Conservation (phyloP, 2,888 invertebrate species). For the Rhagonycha fulva region DNA sequence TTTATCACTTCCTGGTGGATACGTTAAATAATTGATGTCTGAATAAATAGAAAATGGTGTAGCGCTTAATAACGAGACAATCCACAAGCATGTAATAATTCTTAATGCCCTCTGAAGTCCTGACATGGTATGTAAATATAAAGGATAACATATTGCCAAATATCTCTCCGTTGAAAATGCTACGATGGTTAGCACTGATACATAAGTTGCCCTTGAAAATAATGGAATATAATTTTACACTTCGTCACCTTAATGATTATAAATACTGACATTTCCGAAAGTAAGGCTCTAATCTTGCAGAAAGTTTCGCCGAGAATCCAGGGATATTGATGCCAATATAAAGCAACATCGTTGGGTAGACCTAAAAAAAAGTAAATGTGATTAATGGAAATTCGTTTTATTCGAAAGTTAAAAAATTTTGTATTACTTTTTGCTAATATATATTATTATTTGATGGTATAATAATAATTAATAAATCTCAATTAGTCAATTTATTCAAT, state of each 20-base stretch:
- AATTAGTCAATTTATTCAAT: too few species aligned
- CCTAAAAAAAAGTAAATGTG: conserved; percentile 60
- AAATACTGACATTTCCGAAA: conserved; percentile 80
- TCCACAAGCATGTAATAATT: conserved; percentile 80
- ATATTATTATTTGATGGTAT: not conserved
- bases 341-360: conserved; percentile 81
- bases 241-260: not conserved
- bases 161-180: conserved; percentile 91
- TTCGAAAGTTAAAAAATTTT: not conserved
- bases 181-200: conserved; percentile 88
- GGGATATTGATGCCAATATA: conserved; percentile 89
- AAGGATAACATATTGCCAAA: conserved; percentile 88
- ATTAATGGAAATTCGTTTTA: not conserved
- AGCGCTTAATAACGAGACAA: conserved; percentile 74
- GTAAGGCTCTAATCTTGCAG: conserved; percentile 80
- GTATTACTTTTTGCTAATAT: too few species aligned
- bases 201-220: conserved; percentile 78
- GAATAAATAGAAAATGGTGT: conserved; percentile 78
- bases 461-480: too few species aligned
- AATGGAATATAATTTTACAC: not conserved
- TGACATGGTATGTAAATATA: conserved; percentile 81
- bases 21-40: conserved; percentile 73
- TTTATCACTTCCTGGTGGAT: conserved; percentile 65
- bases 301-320: conserved; percentile 79
- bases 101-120: conserved; percentile 79